Evolutionary conservation across 2,888 invertebrate species (phyloP), one percentile per base, ranked within the genome.

Genomic region (Charanyca ferruginea): DNA sequence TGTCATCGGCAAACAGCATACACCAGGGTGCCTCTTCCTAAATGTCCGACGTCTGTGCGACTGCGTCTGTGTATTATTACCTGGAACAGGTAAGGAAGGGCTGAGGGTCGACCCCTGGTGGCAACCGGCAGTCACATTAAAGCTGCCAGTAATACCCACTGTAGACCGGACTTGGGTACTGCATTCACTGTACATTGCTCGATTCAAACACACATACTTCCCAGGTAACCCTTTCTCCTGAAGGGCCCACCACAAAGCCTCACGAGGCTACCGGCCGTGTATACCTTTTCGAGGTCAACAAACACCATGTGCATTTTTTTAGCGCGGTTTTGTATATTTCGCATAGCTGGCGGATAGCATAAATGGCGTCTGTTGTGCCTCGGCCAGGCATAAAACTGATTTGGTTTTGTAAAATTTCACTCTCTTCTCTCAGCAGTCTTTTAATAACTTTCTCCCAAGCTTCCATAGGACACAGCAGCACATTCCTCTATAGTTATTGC

Each of bases 161-260:
- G 38, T 8, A 11, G 53, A 53, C 41, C 53, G 53, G 41, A 53
- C 53, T 32, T 53, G 20, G 9, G 41, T 53, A 53, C 53, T 20
- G 23, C 35, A 53, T 22, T 23, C 5, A n/a, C n/a, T n/a, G n/a
- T n/a, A n/a, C n/a, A n/a, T n/a, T n/a, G n/a, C n/a, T n/a, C n/a
- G n/a, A n/a, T n/a, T 35, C 28, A 20, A 59, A 62, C 65, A 73
- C 41, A 61, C 18, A 58, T 68, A 68, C 53, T 63, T 68, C 48
- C 35, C 47, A 20, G 74, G 62, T 47, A 72, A 44, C 20, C 61
- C 28, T 53, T 63, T 60, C 55, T 47, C 59, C 54, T 65, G 63
- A 51, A 63, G n/a, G 18, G 66, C 66, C 68, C 68, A 68, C 68
- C 68, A 73, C 35, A 62, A 45, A 44, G 66, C 61, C 32, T 57